Evolutionary conservation across 2,888 invertebrate genomes (phyloP), one percentile per base, ranked within the genome.

Genomic region (Drosophila picticornis): DNA sequence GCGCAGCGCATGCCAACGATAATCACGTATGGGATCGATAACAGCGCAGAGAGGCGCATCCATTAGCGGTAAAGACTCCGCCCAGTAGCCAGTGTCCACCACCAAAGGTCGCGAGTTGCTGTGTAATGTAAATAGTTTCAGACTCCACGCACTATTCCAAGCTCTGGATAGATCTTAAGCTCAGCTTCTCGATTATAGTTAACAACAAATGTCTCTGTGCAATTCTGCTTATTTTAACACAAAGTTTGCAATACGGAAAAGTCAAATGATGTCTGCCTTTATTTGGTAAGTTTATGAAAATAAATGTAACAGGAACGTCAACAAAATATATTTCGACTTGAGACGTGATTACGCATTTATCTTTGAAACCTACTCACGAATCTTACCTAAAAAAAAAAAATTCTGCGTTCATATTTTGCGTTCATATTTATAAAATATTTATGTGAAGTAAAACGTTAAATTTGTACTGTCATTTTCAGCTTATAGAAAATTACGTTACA

Each of bases 1-100:
- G 16, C 95, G 94, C 56, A 96, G 94, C 0, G 96, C 95, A 90
- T 96, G 96, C 97, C 96, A 97, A 76, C 96, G 95, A 93, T 96
- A 96, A 94, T 96, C 96, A 13, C 96, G 95, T 6, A 95, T 94
- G 2, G 97, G 96, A 92, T 96, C 96, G 69, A 96, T 95, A 55
- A 96, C 96, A 29, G 96, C 96, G 91, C 97, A 97, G 6, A 96
- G 94, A 0, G 96, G 95, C 4, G 94, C 92, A 62, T 95, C 94
- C 90, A 95, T 95, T 36, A 95, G 94, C 0, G 96, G 96, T 72
- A 95, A 91, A 16, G 94, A 94, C 57, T 96, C 95, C 70, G 96
- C 96, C 96, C 96, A 97, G 91, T 96, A 96, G 19, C 96, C 96
- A 38, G 93, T 93, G 74, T 92, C 92, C 58, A 91, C 90, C 32